phyloP scores from a whole-genome alignment of 2,888 invertebrate genomes.

The Lasioglossum marginatum region DNA sequence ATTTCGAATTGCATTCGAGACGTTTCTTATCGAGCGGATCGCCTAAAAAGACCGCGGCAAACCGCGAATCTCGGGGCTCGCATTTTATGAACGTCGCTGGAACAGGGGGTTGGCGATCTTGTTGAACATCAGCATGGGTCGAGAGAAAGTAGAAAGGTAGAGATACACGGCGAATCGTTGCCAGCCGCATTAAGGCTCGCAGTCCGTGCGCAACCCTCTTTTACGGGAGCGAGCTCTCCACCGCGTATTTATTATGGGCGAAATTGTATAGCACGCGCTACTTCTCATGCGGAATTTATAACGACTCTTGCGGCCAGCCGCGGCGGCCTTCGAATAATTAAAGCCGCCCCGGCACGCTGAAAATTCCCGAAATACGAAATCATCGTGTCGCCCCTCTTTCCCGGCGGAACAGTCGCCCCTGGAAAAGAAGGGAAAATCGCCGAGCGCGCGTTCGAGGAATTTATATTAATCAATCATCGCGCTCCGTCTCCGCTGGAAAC shows the following conservation, averaged over 20 bases:
- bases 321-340: slow-evolving; percentile 9
- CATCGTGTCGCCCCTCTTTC: neutral
- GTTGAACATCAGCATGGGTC: neutral
- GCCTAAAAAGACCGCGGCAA: neutral
- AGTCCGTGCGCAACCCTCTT: neutral
- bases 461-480: neutral
- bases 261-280: slow-evolving; percentile 51
- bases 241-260: slow-evolving; percentile 51
- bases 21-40: neutral
- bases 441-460: neutral
- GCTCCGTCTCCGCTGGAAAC: neutral
- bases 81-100: neutral
- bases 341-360: slow-evolving; percentile 2
- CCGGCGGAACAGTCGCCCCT: neutral
- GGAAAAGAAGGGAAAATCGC: neutral
- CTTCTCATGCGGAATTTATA: slow-evolving; percentile 58
- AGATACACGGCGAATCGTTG: slow-evolving; percentile 14
- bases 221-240: slow-evolving; percentile 4
- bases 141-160: neutral
- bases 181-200: neutral
- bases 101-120: neutral
- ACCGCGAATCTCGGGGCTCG: neutral
- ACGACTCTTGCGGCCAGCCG: slow-evolving; percentile 32
- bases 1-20: neutral
- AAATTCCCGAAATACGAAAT: slow-evolving; percentile 37